Evolutionary conservation across 1,140 invertebrate genomes (phyloP), one percentile per base, ranked within the genome.

Genomic region (Procambarus clarkii): DNA sequence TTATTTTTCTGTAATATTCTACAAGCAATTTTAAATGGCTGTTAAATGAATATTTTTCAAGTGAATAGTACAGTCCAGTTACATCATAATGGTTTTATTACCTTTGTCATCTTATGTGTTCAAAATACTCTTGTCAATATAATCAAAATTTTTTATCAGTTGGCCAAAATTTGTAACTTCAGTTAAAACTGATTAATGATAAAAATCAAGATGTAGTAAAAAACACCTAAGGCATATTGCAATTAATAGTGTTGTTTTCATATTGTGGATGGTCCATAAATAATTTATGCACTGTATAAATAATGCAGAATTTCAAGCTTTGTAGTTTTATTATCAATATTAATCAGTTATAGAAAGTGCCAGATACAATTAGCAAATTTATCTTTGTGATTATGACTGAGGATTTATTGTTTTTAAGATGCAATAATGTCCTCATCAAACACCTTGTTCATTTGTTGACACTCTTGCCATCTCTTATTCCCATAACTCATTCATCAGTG

Each of bases 191-290:
- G 13, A 54, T 46, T 44, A 82, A 34, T 34, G 34, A 34, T 34
- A 34, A 34, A 34, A 54, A 58, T 45, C 9, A 82, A 11, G 15
- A 34, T 58, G 50, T 58, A 58, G n/a, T 81, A 58, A 82, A 50
- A 60, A 9, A 44, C 50, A 60, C 15, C n/a, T 60, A 13, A 82
- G 34, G 80, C n/a, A 60, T 54, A 58, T 82, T 60, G 50, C 50
- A 44, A 60, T 54, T 82, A 58, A 74, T 74, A 74, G 80, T 80
- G 46, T 50, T 48, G 11, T 60, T 82, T 82, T 82, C 13, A 80
- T 44, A 60, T 82, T 82, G 80, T 82, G 80, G 58, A 82, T 82
- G 80, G 50, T 82, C 80, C 60, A 82, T 82, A 82, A 82, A 60
- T 82, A 82, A 54, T 50, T 58, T 60, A 60, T 82, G 50, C n/a